Percentiles rank a stretch among this genome's conserved stretches.
phyloP scores from a whole-genome alignment of 2,888 invertebrate species.

The Hydroisotoma schaefferi region DNA sequence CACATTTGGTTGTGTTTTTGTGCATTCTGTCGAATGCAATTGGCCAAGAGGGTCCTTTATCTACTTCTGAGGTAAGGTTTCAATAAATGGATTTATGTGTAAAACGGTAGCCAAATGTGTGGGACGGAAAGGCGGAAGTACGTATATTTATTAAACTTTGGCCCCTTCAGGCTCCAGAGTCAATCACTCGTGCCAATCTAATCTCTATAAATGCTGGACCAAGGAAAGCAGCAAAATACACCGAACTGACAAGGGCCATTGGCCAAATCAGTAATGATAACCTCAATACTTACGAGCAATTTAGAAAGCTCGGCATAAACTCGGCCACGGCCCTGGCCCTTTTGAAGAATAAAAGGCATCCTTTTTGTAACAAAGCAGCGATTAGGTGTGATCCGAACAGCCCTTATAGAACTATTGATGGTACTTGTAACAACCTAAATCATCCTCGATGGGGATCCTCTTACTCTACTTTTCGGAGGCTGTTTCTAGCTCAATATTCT shows the following conservation, averaged over 20 bases:
- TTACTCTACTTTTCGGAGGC: constrained; percentile 6
- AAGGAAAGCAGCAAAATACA: not conserved
- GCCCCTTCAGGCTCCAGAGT: too few relatives aligned
- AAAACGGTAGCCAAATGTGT: too few relatives aligned
- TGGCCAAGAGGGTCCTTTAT: too few relatives aligned
- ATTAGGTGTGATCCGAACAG: constrained; percentile 11
- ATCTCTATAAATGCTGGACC: not conserved
- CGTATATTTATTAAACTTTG: too few relatives aligned
- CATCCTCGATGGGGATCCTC: constrained; percentile 34
- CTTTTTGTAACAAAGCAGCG: constrained; percentile 11
- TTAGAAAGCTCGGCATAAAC: constrained; percentile 2
- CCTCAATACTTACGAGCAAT: not conserved
- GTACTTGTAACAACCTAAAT: constrained; percentile 49
- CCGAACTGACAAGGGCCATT: not conserved
- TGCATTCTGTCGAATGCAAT: too few relatives aligned
- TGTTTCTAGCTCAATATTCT: constrained; percentile 8
- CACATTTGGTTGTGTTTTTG: too few relatives aligned
- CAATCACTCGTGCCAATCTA: too few relatives aligned
- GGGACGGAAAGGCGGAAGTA: too few relatives aligned
- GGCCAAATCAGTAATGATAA: constrained; percentile 1
- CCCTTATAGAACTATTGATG: constrained; percentile 47
- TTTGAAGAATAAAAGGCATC: constrained; percentile 14
- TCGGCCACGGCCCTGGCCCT: constrained; percentile 12
- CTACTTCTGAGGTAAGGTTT: too few relatives aligned
- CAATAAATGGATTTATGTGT: too few relatives aligned